phyloP scores from a whole-genome alignment of 2,888 invertebrate species.

The Encarsia formosa region DNA sequence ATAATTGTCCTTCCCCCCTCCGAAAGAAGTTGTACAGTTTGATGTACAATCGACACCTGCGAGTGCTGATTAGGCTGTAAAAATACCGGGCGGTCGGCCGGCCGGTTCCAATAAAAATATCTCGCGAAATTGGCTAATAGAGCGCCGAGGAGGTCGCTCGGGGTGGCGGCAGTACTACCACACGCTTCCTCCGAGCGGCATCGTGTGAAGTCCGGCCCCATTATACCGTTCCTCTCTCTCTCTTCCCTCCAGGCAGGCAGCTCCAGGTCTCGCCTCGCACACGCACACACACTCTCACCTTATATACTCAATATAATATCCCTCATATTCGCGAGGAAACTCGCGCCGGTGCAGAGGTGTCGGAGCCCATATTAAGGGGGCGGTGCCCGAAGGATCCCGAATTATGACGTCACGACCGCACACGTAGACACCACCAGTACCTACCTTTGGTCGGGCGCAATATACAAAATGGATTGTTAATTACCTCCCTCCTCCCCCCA shows the following conservation, averaged over 20 bases:
- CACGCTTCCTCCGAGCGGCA: slow-evolving; percentile 41
- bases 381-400: slow-evolving; percentile 50
- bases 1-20: too few relatives aligned
- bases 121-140: too few relatives aligned
- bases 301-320: slow-evolving; percentile 8
- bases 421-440: slow-evolving; percentile 39
- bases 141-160: slow-evolving; percentile 26
- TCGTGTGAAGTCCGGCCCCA: slow-evolving; percentile 51
- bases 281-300: slow-evolving; percentile 24
- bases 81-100: too few relatives aligned
- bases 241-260: slow-evolving; percentile 40
- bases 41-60: too few relatives aligned
- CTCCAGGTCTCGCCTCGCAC: slow-evolving; percentile 1
- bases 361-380: slow-evolving; percentile 51
- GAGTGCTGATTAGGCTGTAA: too few relatives aligned
- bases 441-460: too few relatives aligned
- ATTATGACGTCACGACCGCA: slow-evolving; percentile 53
- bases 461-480: slow-evolving; percentile 51
- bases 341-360: slow-evolving; percentile 45
- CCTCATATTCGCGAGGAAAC: slow-evolving; percentile 41
- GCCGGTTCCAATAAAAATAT: too few relatives aligned
- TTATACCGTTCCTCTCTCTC: slow-evolving; percentile 48
- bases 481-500: slow-evolving; percentile 35
- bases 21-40: too few relatives aligned
- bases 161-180: slow-evolving; percentile 45